Conservation (phyloP, 1,140 invertebrate genomes). For the Drosophila fuyamai region DNA sequence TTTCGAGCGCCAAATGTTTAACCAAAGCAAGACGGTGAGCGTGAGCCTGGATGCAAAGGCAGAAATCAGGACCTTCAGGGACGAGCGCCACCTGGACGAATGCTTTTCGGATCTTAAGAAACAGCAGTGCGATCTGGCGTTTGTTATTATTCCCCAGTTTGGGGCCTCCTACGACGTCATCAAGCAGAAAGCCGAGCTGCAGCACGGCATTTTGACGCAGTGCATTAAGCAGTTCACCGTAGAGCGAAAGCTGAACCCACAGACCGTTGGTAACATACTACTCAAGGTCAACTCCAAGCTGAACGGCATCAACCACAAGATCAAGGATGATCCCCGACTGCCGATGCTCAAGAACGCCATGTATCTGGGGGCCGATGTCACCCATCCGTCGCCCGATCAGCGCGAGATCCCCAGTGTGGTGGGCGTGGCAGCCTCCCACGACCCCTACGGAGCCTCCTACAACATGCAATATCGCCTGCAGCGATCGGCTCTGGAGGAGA, state of each 20-base stretch:
- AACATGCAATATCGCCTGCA: constrained; percentile 90
- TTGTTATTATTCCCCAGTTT: constrained; percentile 87
- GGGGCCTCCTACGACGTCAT: constrained; percentile 86
- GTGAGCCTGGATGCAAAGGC: constrained; percentile 32
- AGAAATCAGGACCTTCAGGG: constrained; percentile 31
- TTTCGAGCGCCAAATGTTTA: constrained; percentile 8
- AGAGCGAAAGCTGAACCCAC: constrained; percentile 38
- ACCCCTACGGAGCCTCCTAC: constrained; percentile 88
- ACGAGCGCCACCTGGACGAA: constrained; percentile 41
- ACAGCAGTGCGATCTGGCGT: constrained; percentile 42
- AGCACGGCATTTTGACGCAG: constrained; percentile 92
- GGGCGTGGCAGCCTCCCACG: constrained; percentile 91
- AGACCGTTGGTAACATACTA: constrained; percentile 90
- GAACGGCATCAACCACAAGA: constrained; percentile 91
- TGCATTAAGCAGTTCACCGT: constrained; percentile 90
- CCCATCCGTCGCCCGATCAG: constrained; percentile 92
- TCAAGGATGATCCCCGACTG: constrained; percentile 74
- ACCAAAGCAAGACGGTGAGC: constrained; percentile 14
- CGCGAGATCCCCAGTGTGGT: constrained; percentile 92
- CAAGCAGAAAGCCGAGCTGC: constrained; percentile 91
- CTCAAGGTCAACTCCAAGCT: constrained; percentile 94
- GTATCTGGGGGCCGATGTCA: constrained; percentile 94
- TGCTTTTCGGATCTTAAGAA: constrained; percentile 53
- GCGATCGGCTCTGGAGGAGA: constrained; percentile 89
- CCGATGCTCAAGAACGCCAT: constrained; percentile 85